phyloP scores from a whole-genome alignment of 2,797 vertebrate genomes.

The Coranthus polyacanthus region DNA sequence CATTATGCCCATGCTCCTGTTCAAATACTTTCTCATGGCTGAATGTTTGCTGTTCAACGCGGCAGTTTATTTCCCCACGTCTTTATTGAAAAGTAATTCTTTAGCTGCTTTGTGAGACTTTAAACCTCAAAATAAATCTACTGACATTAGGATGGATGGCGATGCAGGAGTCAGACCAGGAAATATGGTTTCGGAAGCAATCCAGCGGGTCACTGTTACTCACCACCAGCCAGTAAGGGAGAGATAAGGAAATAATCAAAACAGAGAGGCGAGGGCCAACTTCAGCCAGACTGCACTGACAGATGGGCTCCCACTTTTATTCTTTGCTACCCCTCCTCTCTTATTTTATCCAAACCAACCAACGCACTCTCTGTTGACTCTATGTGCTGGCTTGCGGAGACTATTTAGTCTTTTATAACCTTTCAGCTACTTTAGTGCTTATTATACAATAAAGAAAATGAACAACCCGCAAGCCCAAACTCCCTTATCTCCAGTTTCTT shows the following conservation, averaged over 20 bases:
- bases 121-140: conserved; percentile 58
- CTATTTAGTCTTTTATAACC: conserved; percentile 52
- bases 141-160: conserved; percentile 61
- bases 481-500: conserved; percentile 68
- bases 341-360: conserved; percentile 58
- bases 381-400: conserved; percentile 36
- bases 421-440: conserved; percentile 41
- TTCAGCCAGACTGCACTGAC: conserved; percentile 67
- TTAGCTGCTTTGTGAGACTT: conserved; percentile 39
- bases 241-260: conserved; percentile 82
- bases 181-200: conserved; percentile 76
- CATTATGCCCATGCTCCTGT: conserved; percentile 1
- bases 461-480: conserved; percentile 49
- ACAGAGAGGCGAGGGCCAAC: conserved; percentile 68
- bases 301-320: conserved; percentile 68
- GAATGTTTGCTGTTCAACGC: conserved; percentile 12
- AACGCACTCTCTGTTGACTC: conserved; percentile 25
- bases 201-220: conserved; percentile 77
- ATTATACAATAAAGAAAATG: conserved; percentile 57
- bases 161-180: conserved; percentile 53
- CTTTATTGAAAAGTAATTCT: conserved; percentile 25
- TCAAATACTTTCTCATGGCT: conserved; percentile 6
- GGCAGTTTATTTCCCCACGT: conserved; percentile 33
- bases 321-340: conserved; percentile 42
- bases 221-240: conserved; percentile 68